Evolutionary conservation across 1,140 invertebrate species (phyloP).

Genomic region (Drosophila micromelanica): DNA sequence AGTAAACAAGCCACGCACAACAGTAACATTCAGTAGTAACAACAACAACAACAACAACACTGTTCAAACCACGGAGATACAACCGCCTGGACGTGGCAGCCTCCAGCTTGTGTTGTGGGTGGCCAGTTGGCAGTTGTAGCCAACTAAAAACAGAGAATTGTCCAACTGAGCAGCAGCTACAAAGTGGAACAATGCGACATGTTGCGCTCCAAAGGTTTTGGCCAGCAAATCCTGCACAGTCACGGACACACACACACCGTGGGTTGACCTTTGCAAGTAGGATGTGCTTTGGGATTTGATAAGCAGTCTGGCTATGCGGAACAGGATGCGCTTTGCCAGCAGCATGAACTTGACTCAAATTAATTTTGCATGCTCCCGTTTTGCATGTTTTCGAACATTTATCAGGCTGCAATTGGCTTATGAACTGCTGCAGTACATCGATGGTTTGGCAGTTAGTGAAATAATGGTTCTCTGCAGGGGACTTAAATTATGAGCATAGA

Average conservation of each 20-base stretch:
- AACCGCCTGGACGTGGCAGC: constrained; percentile 23
- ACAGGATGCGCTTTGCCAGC: constrained; percentile 14
- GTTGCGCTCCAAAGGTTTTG: constrained; percentile 72
- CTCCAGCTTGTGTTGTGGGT: constrained; percentile 13
- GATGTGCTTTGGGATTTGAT: constrained; percentile 49
- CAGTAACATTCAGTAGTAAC: constrained; percentile 41
- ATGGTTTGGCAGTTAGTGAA: constrained; percentile 21
- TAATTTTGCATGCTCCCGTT: constrained; percentile 3
- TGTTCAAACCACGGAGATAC: constrained; percentile 31
- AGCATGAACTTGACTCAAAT: constrained; percentile 33
- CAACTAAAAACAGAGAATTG: constrained; percentile 7
- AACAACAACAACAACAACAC: constrained; percentile 18
- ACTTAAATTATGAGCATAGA: not conserved
- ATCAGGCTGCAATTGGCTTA: constrained; percentile 14
- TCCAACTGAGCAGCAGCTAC: constrained; percentile 34
- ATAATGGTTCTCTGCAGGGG: constrained; percentile 5
- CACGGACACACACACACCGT: not conserved
- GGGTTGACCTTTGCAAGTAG: constrained; percentile 59
- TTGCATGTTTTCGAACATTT: constrained; percentile 10
- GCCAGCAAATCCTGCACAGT: constrained; percentile 33
- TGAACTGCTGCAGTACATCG: constrained; percentile 24
- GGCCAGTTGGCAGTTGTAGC: constrained; percentile 16
- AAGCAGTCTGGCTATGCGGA: constrained; percentile 14
- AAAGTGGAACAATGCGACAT: constrained; percentile 79
- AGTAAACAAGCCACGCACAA: constrained; percentile 48